Evolutionary conservation across 2,113 vertebrate genomes (phyloP).

Genomic region (Uropsilus gracilis): DNA sequence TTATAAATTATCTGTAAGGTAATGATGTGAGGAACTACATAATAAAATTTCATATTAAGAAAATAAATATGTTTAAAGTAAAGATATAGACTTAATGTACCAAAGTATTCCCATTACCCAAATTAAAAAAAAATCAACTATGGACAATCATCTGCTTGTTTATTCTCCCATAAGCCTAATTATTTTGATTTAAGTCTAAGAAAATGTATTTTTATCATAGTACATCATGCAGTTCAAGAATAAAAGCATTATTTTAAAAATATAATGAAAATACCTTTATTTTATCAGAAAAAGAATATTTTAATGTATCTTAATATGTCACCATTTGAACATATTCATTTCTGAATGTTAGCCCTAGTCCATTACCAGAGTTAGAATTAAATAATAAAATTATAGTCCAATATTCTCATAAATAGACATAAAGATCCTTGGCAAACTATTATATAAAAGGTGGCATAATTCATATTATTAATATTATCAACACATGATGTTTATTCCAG

Average conservation of each 20-base stretch:
- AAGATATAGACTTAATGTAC: background rate
- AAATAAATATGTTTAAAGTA: background rate
- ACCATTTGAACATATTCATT: background rate
- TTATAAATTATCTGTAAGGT: background rate
- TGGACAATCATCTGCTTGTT: background rate
- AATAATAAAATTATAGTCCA: background rate
- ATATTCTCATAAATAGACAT: background rate
- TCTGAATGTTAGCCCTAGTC: background rate
- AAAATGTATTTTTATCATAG: background rate
- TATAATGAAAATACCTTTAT: background rate
- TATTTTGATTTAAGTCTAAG: background rate
- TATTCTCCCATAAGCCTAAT: background rate
- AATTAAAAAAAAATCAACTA: background rate
- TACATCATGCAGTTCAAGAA: background rate
- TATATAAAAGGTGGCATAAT: background rate
- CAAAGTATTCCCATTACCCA: accelerated
- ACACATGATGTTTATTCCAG: background rate
- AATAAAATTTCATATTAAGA: background rate
- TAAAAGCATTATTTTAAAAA: background rate
- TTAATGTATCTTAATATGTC: background rate
- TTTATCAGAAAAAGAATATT: too few species aligned
- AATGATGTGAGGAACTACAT: background rate
- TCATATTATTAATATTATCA: background rate
- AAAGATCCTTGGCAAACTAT: background rate
- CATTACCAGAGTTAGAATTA: background rate